These are phyloP conservation scores for Drosophila meridiana DNA, from an alignment of 2,888 invertebrate species.

Conservation along the genomic window DNA sequence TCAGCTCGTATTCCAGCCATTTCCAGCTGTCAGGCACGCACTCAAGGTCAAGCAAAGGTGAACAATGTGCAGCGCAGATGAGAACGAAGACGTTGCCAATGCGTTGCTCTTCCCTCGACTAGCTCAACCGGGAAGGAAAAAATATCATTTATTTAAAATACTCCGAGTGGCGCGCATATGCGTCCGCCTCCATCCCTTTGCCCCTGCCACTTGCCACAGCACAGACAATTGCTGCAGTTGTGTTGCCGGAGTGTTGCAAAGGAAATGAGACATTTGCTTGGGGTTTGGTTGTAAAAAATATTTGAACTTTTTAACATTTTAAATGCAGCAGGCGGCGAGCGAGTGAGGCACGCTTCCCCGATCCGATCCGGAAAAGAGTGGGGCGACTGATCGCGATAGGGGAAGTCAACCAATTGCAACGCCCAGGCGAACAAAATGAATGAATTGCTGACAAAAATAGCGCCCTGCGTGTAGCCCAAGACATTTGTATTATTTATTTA, in stretches of 20 bases:
- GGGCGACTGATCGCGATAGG: slow-evolving; percentile 30
- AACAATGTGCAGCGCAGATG: slow-evolving; percentile 73
- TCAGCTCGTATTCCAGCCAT: slow-evolving; percentile 7
- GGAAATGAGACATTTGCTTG: slow-evolving; percentile 77
- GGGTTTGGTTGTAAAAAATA: slow-evolving; percentile 60
- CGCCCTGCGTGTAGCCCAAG: slow-evolving; percentile 45
- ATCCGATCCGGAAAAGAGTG: slow-evolving; percentile 16
- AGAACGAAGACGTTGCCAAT: slow-evolving; percentile 42
- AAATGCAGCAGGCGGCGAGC: slow-evolving; percentile 66
- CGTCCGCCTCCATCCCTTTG: slow-evolving; percentile 12
- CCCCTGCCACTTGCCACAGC: slow-evolving; percentile 37
- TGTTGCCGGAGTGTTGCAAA: slow-evolving; percentile 44
- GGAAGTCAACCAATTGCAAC: slow-evolving; percentile 57
- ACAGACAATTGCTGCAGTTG: slow-evolving; percentile 70
- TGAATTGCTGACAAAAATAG: slow-evolving; percentile 79
- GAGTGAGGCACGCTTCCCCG: slow-evolving; percentile 65
- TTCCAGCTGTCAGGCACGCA: slow-evolving; percentile 62
- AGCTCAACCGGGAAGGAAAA: slow-evolving; percentile 35
- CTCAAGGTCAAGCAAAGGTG: slow-evolving; percentile 78
- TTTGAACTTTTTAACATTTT: slow-evolving; percentile 79
- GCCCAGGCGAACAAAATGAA: slow-evolving; percentile 57
- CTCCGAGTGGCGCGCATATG: slow-evolving; percentile 63
- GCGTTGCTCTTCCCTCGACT: slow-evolving; percentile 19
- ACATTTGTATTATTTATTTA: slow-evolving; percentile 54
- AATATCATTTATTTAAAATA: slow-evolving; percentile 68